Conservation (phyloP, 2,797 vertebrate species). For the Melanotaenia pygmaea region DNA sequence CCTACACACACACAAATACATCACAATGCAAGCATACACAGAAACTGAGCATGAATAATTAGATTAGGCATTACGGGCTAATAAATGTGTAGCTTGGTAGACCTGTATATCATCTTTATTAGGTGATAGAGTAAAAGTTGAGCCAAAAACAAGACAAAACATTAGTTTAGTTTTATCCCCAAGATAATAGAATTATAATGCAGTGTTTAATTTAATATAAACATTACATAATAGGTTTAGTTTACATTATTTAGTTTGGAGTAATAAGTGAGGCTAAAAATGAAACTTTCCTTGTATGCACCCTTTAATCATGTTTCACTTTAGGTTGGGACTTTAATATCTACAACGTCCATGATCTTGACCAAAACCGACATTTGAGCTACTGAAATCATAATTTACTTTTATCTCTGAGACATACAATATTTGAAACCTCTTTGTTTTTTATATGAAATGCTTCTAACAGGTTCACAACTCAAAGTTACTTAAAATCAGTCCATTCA, state of each 20-base stretch:
- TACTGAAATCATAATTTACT: background rate
- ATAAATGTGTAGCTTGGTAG: slow-evolving; percentile 73
- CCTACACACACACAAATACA: background rate
- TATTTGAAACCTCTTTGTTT: slow-evolving; percentile 14
- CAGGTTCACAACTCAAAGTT: slow-evolving; percentile 21
- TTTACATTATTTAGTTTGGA: slow-evolving; percentile 32
- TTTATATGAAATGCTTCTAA: slow-evolving; percentile 14
- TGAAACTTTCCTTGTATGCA: slow-evolving; percentile 27
- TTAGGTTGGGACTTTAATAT: slow-evolving; percentile 29
- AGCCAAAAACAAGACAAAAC: slow-evolving; percentile 50
- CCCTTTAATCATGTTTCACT: slow-evolving; percentile 42
- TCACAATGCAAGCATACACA: slow-evolving; percentile 6
- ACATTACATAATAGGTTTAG: slow-evolving; percentile 10
- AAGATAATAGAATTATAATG: background rate
- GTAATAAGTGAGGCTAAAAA: slow-evolving; percentile 28
- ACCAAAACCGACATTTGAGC: slow-evolving; percentile 42
- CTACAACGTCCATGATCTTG: slow-evolving; percentile 16
- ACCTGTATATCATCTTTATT: slow-evolving; percentile 65
- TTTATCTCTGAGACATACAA: slow-evolving; percentile 9
- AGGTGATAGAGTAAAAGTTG: slow-evolving; percentile 22
- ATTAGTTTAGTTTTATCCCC: slow-evolving; percentile 46
- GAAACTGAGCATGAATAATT: slow-evolving; percentile 71
- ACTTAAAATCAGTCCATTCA: slow-evolving; percentile 36
- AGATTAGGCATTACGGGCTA: slow-evolving; percentile 72
- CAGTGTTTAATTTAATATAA: slow-evolving; percentile 39